A percentile compares a stretch with the other conserved stretches of the same genome.
Evolutionary conservation across 2,113 vertebrate species (phyloP).

Genomic region (Butorides virescens): DNA sequence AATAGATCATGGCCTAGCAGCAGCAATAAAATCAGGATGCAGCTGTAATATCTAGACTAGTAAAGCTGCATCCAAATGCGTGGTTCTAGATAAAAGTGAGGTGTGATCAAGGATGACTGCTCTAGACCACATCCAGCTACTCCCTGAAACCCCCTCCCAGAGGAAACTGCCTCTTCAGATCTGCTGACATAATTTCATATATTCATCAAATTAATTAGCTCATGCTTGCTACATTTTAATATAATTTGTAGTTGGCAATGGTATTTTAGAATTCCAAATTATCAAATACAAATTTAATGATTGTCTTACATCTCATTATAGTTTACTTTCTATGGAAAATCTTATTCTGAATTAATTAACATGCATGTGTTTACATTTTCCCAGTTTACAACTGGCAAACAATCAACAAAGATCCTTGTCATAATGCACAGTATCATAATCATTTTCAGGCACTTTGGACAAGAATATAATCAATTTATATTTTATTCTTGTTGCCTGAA

Average conservation of each 20-base stretch:
- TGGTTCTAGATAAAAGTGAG: not conserved
- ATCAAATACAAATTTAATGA: not conserved
- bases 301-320: not conserved
- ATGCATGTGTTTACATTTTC: not conserved
- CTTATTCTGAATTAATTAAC: not conserved
- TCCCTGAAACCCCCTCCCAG: not conserved
- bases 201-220: not conserved
- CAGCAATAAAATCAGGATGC: not conserved
- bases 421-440: not conserved
- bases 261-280: not conserved
- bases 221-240: not conserved
- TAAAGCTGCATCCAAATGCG: not conserved
- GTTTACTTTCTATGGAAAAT: not conserved
- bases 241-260: not conserved
- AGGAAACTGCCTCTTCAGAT: not conserved
- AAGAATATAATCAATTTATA: not conserved
- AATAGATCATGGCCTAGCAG: not conserved
- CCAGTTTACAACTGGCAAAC: not conserved
- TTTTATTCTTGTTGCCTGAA: not conserved
- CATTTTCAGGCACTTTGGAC: not conserved
- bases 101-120: not conserved
- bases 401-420: not conserved
- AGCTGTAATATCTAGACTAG: not conserved
- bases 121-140: rapidly evolving
- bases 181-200: not conserved